Conservation (phyloP, 2,113 vertebrate species). For the Pipra filicauda region DNA sequence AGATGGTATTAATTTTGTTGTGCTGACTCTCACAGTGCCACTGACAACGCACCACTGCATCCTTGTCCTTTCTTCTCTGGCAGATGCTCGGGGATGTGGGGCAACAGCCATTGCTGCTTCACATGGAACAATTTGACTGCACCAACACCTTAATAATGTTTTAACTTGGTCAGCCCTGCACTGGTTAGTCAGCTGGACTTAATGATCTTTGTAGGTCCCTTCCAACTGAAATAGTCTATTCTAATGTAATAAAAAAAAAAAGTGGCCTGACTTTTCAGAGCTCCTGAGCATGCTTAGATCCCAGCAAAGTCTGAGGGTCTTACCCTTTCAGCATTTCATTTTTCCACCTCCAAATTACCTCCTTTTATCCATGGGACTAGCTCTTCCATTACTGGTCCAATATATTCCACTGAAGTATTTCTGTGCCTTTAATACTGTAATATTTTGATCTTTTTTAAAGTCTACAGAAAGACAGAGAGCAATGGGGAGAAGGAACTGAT, state of each 20-base stretch:
- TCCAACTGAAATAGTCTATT: neutral
- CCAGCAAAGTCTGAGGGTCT: neutral
- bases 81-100: neutral
- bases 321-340: neutral
- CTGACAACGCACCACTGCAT: neutral
- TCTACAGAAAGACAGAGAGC: neutral
- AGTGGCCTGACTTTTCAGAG: constrained; percentile 1
- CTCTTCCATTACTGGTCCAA: neutral
- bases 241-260: neutral
- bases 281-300: neutral
- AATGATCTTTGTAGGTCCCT: neutral
- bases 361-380: neutral
- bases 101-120: neutral
- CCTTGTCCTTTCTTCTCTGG: neutral
- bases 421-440: neutral
- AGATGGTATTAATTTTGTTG: constrained; percentile 26
- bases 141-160: neutral
- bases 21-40: neutral
- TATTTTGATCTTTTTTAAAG: constrained; percentile 20
- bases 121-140: neutral
- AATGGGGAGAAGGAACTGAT: neutral
- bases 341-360: neutral
- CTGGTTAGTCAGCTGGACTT: neutral
- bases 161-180: neutral
- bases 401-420: neutral